These are phyloP conservation scores for Medauroidea extradentata DNA, from an alignment of 1,140 invertebrate species.

Conservation along the genomic window DNA sequence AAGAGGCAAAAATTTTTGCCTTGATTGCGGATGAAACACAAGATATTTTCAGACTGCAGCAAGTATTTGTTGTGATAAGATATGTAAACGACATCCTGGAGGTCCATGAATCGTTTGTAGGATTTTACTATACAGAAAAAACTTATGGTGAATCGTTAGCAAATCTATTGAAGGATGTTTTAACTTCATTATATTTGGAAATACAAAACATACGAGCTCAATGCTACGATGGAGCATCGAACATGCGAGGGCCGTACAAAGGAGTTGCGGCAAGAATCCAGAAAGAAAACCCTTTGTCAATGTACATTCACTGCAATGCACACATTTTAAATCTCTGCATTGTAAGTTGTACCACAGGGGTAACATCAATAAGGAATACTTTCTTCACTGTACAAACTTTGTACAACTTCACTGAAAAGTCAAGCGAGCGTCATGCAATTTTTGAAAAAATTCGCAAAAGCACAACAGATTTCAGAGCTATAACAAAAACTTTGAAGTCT, in stretches of 20 bases:
- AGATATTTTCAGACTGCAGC: slow-evolving; percentile 10
- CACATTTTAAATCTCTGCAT: slow-evolving; percentile 12
- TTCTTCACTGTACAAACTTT: too few species aligned
- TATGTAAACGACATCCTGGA: slow-evolving; percentile 14
- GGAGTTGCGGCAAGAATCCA: slow-evolving; percentile 13
- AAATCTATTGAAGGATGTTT: slow-evolving; percentile 16
- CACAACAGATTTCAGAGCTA: not conserved
- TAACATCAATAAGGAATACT: too few species aligned
- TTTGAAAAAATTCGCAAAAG: slow-evolving; percentile 6
- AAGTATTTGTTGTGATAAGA: slow-evolving; percentile 13
- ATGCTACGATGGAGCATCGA: slow-evolving; percentile 16
- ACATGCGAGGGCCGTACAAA: slow-evolving; percentile 13
- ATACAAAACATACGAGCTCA: slow-evolving; percentile 14
- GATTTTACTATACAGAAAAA: slow-evolving; percentile 16
- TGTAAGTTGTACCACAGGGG: too few species aligned
- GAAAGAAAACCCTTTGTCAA: slow-evolving; percentile 10
- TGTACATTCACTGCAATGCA: slow-evolving; percentile 16
- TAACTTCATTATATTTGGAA: slow-evolving; percentile 12
- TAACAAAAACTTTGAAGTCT: slow-evolving; percentile 1
- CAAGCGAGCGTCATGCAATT: not conserved
- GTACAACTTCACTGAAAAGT: not conserved
- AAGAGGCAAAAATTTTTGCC: slow-evolving; percentile 10
- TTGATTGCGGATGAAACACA: slow-evolving; percentile 10
- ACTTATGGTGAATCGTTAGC: slow-evolving; percentile 13
- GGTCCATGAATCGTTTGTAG: slow-evolving; percentile 13